A percentile compares a stretch with the other conserved stretches of the same genome.
Evolutionary conservation across 2,797 vertebrate species (phyloP).

Genomic region (Phrynocephalus forsythii): DNA sequence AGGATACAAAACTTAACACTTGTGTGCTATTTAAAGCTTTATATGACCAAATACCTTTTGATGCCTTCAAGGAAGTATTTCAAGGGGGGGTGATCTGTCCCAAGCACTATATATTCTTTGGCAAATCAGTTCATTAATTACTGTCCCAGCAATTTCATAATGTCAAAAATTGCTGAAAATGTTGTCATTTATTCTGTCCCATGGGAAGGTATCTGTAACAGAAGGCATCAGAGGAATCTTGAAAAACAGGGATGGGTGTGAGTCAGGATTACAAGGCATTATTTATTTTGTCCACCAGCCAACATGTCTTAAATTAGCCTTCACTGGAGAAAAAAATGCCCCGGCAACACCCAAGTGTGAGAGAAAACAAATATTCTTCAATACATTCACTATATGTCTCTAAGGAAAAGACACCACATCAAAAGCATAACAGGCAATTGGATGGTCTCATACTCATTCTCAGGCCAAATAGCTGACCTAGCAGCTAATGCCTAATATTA

Average conservation of each 20-base stretch:
- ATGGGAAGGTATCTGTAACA: background rate
- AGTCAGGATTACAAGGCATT: background rate
- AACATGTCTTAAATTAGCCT: constrained; percentile 16
- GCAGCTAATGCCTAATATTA: background rate
- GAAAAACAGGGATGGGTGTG: constrained; percentile 9
- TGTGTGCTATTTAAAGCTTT: background rate
- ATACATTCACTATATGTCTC: background rate
- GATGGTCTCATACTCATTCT: background rate
- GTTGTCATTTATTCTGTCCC: background rate
- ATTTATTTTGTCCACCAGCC: constrained; percentile 8
- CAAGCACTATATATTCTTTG: background rate
- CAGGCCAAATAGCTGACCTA: background rate
- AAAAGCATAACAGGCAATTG: background rate
- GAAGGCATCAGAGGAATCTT: background rate
- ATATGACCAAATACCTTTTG: background rate
- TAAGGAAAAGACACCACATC: background rate
- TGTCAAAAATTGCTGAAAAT: background rate
- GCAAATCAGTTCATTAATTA: background rate
- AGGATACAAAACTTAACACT: background rate
- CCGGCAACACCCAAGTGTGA: constrained; percentile 3
- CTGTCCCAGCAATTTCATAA: background rate
- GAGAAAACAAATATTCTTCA: background rate
- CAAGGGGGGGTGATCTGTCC: background rate
- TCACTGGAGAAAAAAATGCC: background rate
- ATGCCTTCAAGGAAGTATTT: background rate